A percentile compares a stretch with the other conserved stretches of the same genome.
Conservation (phyloP, 2,888 invertebrate genomes). For the Pristionchus arcanus region DNA sequence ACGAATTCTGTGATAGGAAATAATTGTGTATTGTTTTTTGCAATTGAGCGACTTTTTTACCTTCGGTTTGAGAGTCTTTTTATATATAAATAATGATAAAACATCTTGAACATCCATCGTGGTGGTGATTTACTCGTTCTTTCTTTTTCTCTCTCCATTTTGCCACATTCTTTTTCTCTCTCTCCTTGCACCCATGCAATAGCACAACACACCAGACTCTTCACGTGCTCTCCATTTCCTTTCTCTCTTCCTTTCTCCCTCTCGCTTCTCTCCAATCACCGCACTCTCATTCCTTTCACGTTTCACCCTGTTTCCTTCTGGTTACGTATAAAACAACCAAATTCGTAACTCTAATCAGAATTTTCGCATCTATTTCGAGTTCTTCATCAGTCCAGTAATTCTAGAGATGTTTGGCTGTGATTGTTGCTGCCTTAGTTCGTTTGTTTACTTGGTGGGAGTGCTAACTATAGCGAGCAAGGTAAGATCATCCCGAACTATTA, state of each 20-base stretch:
- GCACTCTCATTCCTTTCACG: neutral
- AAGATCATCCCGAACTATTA: neutral
- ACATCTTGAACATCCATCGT: neutral
- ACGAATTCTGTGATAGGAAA: slow-evolving; percentile 15
- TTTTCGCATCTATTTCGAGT: neutral
- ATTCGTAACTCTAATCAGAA: neutral
- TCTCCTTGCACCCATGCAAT: too few species aligned
- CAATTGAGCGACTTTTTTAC: neutral
- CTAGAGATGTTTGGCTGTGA: slow-evolving; percentile 36
- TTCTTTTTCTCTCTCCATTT: too few species aligned
- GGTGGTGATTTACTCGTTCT: too few species aligned
- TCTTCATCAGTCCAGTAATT: neutral
- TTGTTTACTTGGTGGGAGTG: slow-evolving; percentile 23
- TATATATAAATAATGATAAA: neutral
- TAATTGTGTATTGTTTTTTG: neutral
- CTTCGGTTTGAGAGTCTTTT: too few species aligned
- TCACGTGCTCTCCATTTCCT: neutral
- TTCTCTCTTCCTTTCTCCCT: neutral
- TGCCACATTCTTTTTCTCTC: too few species aligned
- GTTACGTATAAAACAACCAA: neutral
- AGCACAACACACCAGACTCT: neutral
- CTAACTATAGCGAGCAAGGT: slow-evolving; percentile 3
- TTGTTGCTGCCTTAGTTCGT: slow-evolving; percentile 12
- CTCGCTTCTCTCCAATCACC: neutral
- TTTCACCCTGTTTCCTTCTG: neutral